A percentile compares a stretch with the other conserved stretches of the same genome.
Evolutionary conservation across 2,113 vertebrate species (phyloP).

Genomic region (Ardeotis arabs): DNA sequence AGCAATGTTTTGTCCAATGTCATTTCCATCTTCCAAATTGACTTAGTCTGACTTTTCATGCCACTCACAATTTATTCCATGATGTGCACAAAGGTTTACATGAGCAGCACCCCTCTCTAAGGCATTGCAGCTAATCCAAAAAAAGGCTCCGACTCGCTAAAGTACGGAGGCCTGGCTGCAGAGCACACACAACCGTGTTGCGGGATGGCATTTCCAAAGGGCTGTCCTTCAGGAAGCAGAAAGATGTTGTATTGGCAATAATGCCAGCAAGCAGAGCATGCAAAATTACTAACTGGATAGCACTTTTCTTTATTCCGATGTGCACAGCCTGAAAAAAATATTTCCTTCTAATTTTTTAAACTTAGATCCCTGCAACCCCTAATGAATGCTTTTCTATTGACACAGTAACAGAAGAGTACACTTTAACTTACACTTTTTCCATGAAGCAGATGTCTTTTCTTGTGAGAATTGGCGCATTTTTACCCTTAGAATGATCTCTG

Average conservation of each 20-base stretch:
- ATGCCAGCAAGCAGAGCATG: background rate
- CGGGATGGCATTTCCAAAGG: background rate
- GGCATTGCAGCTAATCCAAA: background rate
- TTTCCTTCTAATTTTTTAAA: background rate
- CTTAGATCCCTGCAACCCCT: conserved; percentile 21
- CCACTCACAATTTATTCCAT: conserved; percentile 15
- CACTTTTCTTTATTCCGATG: background rate
- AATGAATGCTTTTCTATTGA: conserved; percentile 52
- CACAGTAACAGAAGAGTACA: conserved; percentile 53
- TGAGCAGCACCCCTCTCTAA: background rate
- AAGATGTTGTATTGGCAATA: background rate
- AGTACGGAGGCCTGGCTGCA: background rate
- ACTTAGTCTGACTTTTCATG: conserved; percentile 42
- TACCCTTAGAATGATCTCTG: conserved; percentile 78
- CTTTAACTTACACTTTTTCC: conserved; percentile 64
- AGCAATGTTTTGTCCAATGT: conserved; percentile 2
- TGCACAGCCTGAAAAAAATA: background rate
- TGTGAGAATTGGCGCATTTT: conserved; percentile 75
- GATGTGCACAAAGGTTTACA: background rate
- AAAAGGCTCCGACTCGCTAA: background rate
- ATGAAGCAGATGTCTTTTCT: conserved; percentile 72
- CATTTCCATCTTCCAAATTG: conserved; percentile 27
- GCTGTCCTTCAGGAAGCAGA: background rate
- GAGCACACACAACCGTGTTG: background rate
- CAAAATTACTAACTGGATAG: background rate